Percentiles rank a stretch among this genome's conserved stretches.
Conservation (phyloP, 2,888 invertebrate genomes). For the Gastrophysa polygoni region DNA sequence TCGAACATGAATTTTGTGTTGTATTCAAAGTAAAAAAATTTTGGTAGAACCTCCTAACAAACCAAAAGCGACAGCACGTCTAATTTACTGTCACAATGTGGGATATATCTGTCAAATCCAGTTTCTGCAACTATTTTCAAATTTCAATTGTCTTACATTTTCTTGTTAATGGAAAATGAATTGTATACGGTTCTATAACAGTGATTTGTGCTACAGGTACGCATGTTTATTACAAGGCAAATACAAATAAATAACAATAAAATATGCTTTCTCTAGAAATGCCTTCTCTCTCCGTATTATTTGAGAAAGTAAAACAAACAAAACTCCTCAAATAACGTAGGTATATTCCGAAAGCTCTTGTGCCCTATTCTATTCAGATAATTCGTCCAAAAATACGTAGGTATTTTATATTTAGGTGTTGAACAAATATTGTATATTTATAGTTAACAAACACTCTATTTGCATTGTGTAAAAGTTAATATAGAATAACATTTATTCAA, state of each 20-base stretch:
- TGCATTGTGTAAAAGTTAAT: slow-evolving; percentile 37
- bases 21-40: no score
- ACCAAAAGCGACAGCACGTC: no score
- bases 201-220: no score
- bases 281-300: slow-evolving; percentile 4
- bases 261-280: slow-evolving; percentile 10
- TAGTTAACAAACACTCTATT: slow-evolving; percentile 35
- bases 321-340: slow-evolving; percentile 10
- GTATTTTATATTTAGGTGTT: slow-evolving; percentile 23
- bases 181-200: no score
- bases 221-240: not conserved
- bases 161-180: no score
- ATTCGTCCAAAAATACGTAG: slow-evolving; percentile 19
- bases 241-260: not conserved
- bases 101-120: no score
- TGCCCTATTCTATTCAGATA: not conserved
- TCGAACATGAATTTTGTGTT: no score
- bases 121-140: no score
- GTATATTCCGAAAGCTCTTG: not conserved
- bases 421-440: slow-evolving; percentile 34
- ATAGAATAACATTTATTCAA: slow-evolving; percentile 42
- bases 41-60: no score
- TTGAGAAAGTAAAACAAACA: slow-evolving; percentile 13
- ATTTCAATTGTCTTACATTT: no score
- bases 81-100: no score